Base-by-base conservation (phyloP, 2,888 invertebrate species). In the Oligia latruncula region DNA sequence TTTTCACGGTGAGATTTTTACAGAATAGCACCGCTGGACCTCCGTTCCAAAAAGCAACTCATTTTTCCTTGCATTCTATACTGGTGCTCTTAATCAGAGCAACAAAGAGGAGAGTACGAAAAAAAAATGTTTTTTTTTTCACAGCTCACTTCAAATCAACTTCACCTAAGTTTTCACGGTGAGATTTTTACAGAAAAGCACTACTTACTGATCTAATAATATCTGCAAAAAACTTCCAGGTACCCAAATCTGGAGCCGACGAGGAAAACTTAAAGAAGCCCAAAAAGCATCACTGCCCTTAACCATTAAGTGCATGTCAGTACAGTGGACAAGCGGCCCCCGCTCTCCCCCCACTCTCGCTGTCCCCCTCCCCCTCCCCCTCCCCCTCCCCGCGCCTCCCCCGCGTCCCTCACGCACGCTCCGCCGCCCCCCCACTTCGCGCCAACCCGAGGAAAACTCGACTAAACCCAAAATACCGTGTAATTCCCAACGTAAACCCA, bases 231-330 rank as follows among this genome's bases (percentile, higher is more conserved):
- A 76, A 74, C 13, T 78, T 79, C 1, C 88, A 96, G 96, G 95
- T 97, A 60, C 94, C 96, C 66, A 96, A 95, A 88, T 93, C 96
- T 43, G 96, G 96, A 35, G 97, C 97, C 83, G 98, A 98, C 90
- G 98, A 98, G 93, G 98, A 99, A 93, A 98, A 98, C 92, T 97
- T 98, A 94, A 98, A 98, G 97, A 98, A 98, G 95, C 98, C 98
- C 91, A 98, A 98, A 95, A 98, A 98, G 96, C 98, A 97, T 94
- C 98, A 98, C 94, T 97, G 97, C 97, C 98, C 98, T 97, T 98
- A 98, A 98, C 98, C 96, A 95, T 95, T 96, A 95, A 91, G 94
- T 86, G 90, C 91, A 91, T 91, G 89, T 96, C 96, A 96, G 96
- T 96, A 96, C 95, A 92, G 95, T 94, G 94, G 93, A 94, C 94